Percentiles rank a stretch among this genome's conserved stretches.
phyloP scores from a whole-genome alignment of 2,888 invertebrate species.

The Helobdella robusta region DNA sequence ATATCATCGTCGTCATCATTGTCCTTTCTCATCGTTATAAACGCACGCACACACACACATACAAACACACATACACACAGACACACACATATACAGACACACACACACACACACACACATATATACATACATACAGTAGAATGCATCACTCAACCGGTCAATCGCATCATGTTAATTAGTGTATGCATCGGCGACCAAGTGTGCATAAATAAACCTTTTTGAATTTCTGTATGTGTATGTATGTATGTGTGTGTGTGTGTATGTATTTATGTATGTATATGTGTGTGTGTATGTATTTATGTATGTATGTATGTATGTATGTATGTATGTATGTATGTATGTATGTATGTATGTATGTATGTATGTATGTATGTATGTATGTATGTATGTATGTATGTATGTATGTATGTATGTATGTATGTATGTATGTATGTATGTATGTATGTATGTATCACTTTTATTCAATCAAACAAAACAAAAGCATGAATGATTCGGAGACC shows the following conservation, averaged over 20 bases:
- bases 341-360: no score
- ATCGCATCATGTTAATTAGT: background rate
- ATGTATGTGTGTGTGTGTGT: background rate
- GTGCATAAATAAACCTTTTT: background rate
- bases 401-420: no score
- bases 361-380: no score
- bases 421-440: no score
- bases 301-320: no score
- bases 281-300: background rate
- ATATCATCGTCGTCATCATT: no score
- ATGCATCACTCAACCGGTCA: background rate
- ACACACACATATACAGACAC: slow-evolving; percentile 12
- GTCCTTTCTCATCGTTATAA: background rate
- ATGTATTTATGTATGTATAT: background rate
- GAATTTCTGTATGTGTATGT: background rate
- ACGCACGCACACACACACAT: slow-evolving; percentile 4
- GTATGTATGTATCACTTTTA: no score
- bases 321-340: no score
- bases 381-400: no score
- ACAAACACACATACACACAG: slow-evolving; percentile 8
- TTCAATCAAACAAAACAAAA: no score
- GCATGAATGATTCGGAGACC: no score
- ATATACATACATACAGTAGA: background rate
- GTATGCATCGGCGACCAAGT: no score
- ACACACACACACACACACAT: slow-evolving; percentile 15